Evolutionary conservation across 2,797 vertebrate genomes (phyloP).

Genomic region (Gila robusta): DNA sequence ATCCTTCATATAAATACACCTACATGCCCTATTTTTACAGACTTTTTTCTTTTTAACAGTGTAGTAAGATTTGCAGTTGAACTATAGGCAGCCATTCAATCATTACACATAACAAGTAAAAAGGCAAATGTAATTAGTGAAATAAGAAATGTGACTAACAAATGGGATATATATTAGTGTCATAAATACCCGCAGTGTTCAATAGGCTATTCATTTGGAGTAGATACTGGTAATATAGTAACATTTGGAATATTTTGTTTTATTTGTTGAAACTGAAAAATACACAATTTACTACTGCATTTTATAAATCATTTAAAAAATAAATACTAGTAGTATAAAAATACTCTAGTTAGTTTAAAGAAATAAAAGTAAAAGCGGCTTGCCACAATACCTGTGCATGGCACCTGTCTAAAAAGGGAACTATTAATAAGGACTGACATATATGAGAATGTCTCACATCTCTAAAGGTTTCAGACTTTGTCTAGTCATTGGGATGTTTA

Average conservation of each 20-base stretch:
- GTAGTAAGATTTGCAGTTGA: not conserved
- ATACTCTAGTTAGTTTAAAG: not conserved
- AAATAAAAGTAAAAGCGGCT: not conserved
- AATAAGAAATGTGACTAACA: not conserved
- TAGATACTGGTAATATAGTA: not conserved
- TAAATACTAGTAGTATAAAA: not conserved
- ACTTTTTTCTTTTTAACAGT: not conserved
- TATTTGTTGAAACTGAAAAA: not conserved
- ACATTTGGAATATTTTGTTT: not conserved
- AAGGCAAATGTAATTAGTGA: not conserved
- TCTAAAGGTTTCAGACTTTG: not conserved
- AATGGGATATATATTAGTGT: not conserved
- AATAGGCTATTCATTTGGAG: not conserved
- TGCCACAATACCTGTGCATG: not conserved
- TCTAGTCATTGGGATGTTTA: not conserved
- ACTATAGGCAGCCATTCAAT: not conserved
- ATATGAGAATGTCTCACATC: not conserved
- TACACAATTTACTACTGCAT: not conserved
- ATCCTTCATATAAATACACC: not conserved
- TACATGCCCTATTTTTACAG: not conserved
- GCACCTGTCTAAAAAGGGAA: not conserved
- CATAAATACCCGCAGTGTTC: not conserved
- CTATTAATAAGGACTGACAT: not conserved
- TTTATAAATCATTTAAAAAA: not conserved
- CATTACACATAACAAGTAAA: not conserved